Base-by-base conservation (phyloP, 53 echinoderm and acorn worm genomes). In the Paracentrotus lividus region DNA sequence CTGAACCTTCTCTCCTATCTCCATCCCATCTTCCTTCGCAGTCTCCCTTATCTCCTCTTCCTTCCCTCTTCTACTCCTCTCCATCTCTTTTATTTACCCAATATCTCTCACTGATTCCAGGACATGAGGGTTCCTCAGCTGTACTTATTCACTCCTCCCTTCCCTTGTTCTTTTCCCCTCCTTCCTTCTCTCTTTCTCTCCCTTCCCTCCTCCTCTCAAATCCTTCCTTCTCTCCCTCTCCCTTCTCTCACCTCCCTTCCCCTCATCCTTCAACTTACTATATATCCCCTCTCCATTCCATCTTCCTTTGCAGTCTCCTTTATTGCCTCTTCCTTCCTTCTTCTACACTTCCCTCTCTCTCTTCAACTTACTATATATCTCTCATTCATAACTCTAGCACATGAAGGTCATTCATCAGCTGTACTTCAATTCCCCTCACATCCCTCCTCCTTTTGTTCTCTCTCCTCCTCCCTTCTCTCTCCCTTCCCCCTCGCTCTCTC, bases 51-150 rank as follows among this genome's bases (percentile, higher is more conserved):
- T 7, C 49, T 49, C 49, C 49, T 10, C 49, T 7, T 49, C 49
- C 10, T 10, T 49, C 49, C 49, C 49, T 49, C 49, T 49, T 49
- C 49, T 49, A n/a, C n/a, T n/a, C n/a, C n/a, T n/a, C n/a, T n/a
- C n/a, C 84, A 13, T 53, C 87, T 26, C 54, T 15, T 54, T 20
- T 18, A 86, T 96, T 90, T 88, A 96, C 95, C 96, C 96, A 90
- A 97, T 97, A 92, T 98, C 98, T 84, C 94, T 94, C 89, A 98
- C 94, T 2, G 97, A 97, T 58, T 98, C 97, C 91, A 97, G 91
- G 14, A 97, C 95, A 59, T 98, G 98, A 2, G 97, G 95, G 90
- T 98, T 97, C 85, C 98, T 90, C 51, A 98, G 95, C 90, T 98
- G 97, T 40, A 97, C 90, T 91, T n/a, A n/a, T n/a, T n/a, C n/a